Evolutionary conservation across 2,113 vertebrate genomes (phyloP).

Genomic region (Bambusicola thoracicus): DNA sequence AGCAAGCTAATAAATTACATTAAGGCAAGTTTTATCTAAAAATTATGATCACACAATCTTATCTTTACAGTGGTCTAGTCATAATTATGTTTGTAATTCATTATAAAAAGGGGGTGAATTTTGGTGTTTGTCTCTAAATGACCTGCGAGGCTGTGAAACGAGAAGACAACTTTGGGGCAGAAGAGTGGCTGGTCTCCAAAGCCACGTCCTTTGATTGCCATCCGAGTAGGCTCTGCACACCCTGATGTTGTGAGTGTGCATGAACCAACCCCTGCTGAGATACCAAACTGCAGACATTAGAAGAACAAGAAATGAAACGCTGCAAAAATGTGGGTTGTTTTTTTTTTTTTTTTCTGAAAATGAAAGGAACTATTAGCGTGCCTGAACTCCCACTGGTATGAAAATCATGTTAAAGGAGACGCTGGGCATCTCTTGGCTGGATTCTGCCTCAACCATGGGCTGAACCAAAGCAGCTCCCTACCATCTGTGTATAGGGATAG

Average conservation of each 20-base stretch:
- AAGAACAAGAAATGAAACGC: not conserved
- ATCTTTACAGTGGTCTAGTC: not conserved
- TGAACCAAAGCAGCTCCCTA: accelerated
- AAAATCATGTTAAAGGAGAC: not conserved
- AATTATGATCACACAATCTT: not conserved
- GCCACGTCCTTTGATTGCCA: not conserved
- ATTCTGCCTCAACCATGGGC: not conserved
- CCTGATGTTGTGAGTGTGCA: too few relatives aligned
- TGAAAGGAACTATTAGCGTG: not conserved
- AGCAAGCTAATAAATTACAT: not conserved
- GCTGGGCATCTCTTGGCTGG: not conserved
- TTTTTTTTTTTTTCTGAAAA: not conserved
- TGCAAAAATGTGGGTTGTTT: not conserved
- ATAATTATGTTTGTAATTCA: not conserved
- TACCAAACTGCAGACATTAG: not conserved
- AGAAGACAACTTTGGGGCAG: not conserved
- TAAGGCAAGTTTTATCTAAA: not conserved
- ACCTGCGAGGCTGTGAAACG: not conserved
- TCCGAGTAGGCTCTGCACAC: not conserved
- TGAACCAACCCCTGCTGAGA: not conserved
- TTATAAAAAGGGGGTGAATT: not conserved
- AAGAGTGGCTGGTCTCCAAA: not conserved
- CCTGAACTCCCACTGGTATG: not conserved
- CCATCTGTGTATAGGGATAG: accelerated
- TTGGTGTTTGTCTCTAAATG: not conserved